A percentile compares a stretch with the other conserved stretches of the same genome.
These are phyloP conservation scores for Erithacus rubecula DNA, from an alignment of 2,797 vertebrate genomes.

Conservation along the genomic window DNA sequence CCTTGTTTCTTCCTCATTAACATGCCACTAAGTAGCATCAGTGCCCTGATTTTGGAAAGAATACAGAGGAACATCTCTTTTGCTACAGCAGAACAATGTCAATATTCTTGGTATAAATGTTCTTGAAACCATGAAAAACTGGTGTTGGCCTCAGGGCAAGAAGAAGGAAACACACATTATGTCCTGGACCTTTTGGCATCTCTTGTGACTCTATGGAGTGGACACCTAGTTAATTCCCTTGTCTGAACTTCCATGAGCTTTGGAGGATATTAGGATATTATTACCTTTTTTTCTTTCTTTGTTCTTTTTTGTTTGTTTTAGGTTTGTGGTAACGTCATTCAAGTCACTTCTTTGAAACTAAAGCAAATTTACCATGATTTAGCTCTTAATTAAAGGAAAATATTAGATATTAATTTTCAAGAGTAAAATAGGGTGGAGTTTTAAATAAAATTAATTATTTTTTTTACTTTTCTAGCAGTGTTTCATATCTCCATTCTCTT, in stretches of 20 bases:
- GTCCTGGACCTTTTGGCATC: background rate
- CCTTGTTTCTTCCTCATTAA: background rate
- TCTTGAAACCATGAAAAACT: background rate
- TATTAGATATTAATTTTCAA: background rate
- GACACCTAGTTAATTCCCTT: background rate
- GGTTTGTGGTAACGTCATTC: background rate
- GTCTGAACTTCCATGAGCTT: background rate
- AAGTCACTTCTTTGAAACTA: background rate
- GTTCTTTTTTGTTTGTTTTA: background rate
- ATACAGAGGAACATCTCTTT: background rate
- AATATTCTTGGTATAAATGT: background rate
- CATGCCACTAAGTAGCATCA: fast-evolving
- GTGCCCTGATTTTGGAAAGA: background rate
- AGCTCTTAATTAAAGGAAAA: background rate
- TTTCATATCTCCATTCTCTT: background rate
- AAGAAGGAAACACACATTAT: background rate
- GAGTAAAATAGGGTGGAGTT: background rate
- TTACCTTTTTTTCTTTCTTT: background rate
- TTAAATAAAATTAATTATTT: background rate
- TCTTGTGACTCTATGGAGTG: background rate
- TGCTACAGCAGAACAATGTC: background rate
- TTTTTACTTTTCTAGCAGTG: background rate
- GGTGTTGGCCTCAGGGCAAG: background rate
- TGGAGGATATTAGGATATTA: background rate
- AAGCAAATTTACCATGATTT: background rate